These are phyloP conservation scores for Dromaius novaehollandiae DNA, from an alignment of 2,113 vertebrate genomes.

Conservation along the genomic window DNA sequence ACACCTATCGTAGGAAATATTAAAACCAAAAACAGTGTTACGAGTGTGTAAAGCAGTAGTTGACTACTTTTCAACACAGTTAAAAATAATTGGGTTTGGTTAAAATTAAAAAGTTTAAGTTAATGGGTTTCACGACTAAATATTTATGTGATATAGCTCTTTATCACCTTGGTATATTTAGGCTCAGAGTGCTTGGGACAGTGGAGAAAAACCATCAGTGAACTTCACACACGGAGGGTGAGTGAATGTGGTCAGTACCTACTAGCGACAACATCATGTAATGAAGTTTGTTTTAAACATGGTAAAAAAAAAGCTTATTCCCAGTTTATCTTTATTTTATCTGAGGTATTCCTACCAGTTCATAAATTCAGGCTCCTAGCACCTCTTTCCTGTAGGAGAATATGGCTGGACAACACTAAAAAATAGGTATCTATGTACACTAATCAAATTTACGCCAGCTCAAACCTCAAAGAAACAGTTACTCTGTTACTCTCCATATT, in stretches of 20 bases:
- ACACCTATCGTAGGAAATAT: conserved; percentile 78
- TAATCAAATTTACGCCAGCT: not conserved
- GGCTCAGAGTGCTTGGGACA: not conserved
- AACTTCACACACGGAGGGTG: not conserved
- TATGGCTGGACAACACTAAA: not conserved
- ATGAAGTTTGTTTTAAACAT: not conserved
- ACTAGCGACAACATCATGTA: not conserved
- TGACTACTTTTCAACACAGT: not conserved
- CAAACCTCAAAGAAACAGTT: not conserved
- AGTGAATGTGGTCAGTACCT: not conserved
- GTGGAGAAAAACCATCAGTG: not conserved
- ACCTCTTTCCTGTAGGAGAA: not conserved
- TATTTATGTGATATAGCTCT: not conserved
- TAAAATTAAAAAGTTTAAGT: not conserved
- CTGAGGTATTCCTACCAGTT: not conserved
- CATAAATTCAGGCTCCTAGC: not conserved
- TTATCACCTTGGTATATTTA: not conserved
- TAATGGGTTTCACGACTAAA: not conserved
- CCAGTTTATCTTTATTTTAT: not conserved
- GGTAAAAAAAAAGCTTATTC: not conserved
- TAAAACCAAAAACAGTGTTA: not conserved
- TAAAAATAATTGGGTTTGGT: not conserved
- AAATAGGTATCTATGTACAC: accelerated
- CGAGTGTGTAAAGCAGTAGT: not conserved
- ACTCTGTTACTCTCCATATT: not conserved